Conservation (phyloP, 2,113 vertebrate species). For the Sebastes schlegelii region DNA sequence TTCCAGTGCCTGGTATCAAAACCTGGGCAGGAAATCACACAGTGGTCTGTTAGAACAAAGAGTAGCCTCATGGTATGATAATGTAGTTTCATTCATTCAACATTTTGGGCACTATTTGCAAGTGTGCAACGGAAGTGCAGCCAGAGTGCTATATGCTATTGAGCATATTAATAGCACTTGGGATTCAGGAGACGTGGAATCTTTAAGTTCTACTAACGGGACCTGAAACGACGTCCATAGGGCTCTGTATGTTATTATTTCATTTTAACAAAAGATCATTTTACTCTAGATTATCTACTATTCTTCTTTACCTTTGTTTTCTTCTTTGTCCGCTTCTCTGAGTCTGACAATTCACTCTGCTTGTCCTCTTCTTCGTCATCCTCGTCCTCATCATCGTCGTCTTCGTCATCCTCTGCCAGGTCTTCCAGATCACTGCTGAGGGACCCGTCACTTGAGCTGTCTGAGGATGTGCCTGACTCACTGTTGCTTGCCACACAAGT, state of each 20-base stretch:
- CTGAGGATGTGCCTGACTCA: conserved; percentile 94
- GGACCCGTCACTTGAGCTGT: conserved; percentile 95
- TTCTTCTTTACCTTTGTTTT: conserved; percentile 88
- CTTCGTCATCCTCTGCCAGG: conserved; percentile 93
- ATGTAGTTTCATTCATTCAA: conserved; percentile 33
- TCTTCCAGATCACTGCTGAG: conserved; percentile 97
- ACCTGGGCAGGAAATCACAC: conserved; percentile 79
- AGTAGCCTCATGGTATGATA: conserved; percentile 1
- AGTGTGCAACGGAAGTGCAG: too few species aligned
- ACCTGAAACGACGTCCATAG: too few species aligned
- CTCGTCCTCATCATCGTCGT: conserved; percentile 87
- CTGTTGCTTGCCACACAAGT: conserved; percentile 92
- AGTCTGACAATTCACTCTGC: conserved; percentile 93
- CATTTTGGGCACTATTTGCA: conserved; percentile 25
- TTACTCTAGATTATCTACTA: neutral
- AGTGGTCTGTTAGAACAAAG: conserved; percentile 25
- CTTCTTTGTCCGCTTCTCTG: conserved; percentile 90
- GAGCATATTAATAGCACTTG: too few species aligned
- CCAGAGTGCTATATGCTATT: too few species aligned
- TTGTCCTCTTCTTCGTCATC: conserved; percentile 92
- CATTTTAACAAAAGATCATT: neutral
- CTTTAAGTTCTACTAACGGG: too few species aligned
- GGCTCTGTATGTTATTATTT: neutral
- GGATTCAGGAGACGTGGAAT: too few species aligned
- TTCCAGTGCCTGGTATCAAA: conserved; percentile 86